Percentiles rank a stretch among this genome's conserved stretches.
phyloP scores from a whole-genome alignment of 2,113 vertebrate genomes.

The Pholis gunnellus region DNA sequence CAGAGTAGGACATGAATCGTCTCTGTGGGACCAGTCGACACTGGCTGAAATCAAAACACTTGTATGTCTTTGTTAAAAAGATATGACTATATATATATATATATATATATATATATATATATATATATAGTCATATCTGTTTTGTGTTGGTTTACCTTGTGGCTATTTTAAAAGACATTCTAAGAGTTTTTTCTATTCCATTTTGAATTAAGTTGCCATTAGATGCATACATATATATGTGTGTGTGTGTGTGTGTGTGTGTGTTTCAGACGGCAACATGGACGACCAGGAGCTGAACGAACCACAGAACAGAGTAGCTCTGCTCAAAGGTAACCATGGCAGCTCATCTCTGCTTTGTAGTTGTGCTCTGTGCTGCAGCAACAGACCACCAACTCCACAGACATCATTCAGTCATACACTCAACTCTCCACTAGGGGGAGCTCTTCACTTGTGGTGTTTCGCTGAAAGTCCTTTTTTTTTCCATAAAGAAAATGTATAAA shows the following conservation, averaged over 20 bases:
- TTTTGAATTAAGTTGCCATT: neutral
- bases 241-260: conserved; percentile 22
- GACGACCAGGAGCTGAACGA: conserved; percentile 97
- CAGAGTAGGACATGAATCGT: neutral
- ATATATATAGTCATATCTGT: no score
- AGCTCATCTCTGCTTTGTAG: neutral
- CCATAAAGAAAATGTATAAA: neutral
- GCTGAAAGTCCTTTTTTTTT: neutral
- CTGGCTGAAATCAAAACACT: neutral
- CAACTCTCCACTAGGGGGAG: neutral
- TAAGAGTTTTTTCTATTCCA: neutral
- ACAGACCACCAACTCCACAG: neutral
- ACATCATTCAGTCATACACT: neutral
- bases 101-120: no score
- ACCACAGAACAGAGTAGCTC: conserved; percentile 92
- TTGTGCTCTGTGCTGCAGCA: neutral
- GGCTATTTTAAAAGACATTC: neutral
- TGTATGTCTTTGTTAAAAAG: neutral
- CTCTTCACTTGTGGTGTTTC: neutral
- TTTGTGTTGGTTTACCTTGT: neutral
- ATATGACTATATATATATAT: no score
- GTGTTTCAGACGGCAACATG: conserved; percentile 93
- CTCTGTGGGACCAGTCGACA: neutral
- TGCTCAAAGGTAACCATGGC: conserved; percentile 91
- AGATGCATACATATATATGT: neutral